Evolutionary conservation across 2,888 invertebrate genomes (phyloP), one percentile per base, ranked within the genome.

Genomic region (Plebejus anna): DNA sequence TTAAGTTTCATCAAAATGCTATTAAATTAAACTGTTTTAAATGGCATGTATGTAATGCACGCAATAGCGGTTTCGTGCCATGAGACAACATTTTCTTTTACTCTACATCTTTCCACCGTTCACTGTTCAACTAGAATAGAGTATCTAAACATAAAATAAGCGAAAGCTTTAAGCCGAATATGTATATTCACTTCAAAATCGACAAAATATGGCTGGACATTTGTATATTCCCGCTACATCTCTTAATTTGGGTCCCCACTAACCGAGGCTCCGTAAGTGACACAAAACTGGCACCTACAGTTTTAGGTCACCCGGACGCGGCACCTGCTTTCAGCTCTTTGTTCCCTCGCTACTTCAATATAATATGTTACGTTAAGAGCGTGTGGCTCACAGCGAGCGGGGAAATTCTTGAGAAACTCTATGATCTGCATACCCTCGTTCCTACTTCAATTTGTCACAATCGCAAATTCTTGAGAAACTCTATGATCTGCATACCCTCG

Each of bases 301-400:
- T 91, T 90, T 87, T 89, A 92, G 92, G 92, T 92, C 91, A 92
- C 87, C 82, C 86, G 87, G 86, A 84, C 86, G 84, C 84, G 83
- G 82, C 84, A 83, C 84, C 84, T 83, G 84, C 83, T 80, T 80
- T 81, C 77, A 79, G 77, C 80, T 81, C 83, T 86, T 84, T 84
- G 81, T 83, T 85, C 85, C 82, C 82, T 81, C 79, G 47, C 73
- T 72, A 47, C 72, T 82, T 76, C 79, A 78, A 78, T 78, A 77
- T 80, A 78, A 77, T 80, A 78, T 75, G 75, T 77, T 73, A 55
- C 73, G 73, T 73, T 73, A 55, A 55, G 73, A 73, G 72, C 79
- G 77, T 76, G 38, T 38, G 57, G 38, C 70, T 38, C 28, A 42
- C 38, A 22, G 76, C 70, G 22, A 22, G 28, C 38, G 28, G 38